phyloP scores from a whole-genome alignment of 2,797 vertebrate species.

The Lithobates pipiens region DNA sequence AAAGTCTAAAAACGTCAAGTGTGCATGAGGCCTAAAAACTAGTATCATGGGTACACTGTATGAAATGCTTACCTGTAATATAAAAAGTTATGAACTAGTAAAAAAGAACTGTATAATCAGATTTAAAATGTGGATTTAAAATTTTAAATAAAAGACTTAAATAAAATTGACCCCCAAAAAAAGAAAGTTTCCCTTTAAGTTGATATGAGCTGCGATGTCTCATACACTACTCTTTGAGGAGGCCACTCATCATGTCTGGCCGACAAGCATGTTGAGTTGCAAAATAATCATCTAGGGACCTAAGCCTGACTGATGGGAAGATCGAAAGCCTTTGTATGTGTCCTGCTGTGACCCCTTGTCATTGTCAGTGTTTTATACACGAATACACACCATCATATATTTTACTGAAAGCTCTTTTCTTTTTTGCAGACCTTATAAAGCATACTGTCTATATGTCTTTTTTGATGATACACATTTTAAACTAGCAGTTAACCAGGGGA shows the following conservation, averaged over 20 bases:
- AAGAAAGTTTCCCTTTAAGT: not conserved
- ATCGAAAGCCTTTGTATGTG: not conserved
- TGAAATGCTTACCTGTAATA: not conserved
- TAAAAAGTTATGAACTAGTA: no score
- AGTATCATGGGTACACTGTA: not conserved
- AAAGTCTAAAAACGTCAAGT: no score
- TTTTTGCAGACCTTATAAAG: not conserved
- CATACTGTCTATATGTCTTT: not conserved
- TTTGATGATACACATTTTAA: conserved; percentile 5
- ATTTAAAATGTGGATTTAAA: no score
- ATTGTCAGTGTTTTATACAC: not conserved
- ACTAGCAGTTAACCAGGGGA: not conserved
- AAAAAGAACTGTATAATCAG: no score
- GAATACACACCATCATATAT: not conserved
- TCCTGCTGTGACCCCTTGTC: not conserved
- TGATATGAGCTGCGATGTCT: not conserved
- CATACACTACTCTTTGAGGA: not conserved
- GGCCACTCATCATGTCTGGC: not conserved
- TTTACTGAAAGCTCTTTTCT: not conserved
- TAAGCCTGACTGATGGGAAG: not conserved
- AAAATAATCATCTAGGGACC: not conserved
- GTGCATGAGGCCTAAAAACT: no score
- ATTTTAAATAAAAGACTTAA: no score
- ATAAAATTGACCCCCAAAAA: no score
- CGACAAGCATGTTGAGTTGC: not conserved